These are phyloP conservation scores for Bagarius yarrelli DNA, from an alignment of 2,113 vertebrate genomes.

Conservation along the genomic window DNA sequence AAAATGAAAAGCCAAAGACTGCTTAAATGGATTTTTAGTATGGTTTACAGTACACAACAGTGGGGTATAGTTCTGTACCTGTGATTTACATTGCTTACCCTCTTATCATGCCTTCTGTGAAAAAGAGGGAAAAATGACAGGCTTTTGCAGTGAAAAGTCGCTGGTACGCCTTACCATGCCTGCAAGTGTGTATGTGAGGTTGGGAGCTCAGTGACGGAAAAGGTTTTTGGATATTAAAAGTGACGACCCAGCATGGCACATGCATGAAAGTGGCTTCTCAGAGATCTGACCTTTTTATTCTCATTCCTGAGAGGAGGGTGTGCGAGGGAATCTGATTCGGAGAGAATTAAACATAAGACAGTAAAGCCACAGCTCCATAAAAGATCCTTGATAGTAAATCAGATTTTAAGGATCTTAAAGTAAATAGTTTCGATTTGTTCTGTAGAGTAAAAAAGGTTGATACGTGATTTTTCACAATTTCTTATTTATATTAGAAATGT, in stretches of 20 bases:
- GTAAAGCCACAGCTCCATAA: slow-evolving; percentile 49
- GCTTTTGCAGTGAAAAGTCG: slow-evolving; percentile 39
- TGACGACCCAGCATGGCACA: slow-evolving; percentile 75
- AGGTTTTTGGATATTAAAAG: slow-evolving; percentile 74
- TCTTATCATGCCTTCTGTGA: slow-evolving; percentile 27
- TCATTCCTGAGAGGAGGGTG: slow-evolving; percentile 57
- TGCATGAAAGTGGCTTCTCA: slow-evolving; percentile 73
- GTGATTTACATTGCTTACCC: slow-evolving; percentile 25
- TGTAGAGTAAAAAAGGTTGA: too few relatives aligned
- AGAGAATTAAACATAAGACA: slow-evolving; percentile 67
- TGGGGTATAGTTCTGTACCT: neutral
- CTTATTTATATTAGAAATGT: too few relatives aligned
- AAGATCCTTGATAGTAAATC: slow-evolving; percentile 62
- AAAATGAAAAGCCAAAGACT: neutral
- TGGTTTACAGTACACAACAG: neutral
- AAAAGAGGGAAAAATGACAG: slow-evolving; percentile 2
- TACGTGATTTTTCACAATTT: neutral
- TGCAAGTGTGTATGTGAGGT: slow-evolving; percentile 21
- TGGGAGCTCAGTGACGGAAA: slow-evolving; percentile 68
- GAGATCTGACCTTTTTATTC: slow-evolving; percentile 77
- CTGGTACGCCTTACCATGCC: slow-evolving; percentile 1
- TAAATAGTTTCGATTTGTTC: neutral
- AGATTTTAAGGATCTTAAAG: slow-evolving; percentile 46
- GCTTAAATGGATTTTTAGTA: neutral
- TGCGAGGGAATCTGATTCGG: slow-evolving; percentile 63